These are phyloP conservation scores for Speoplatyrhinus poulsoni DNA, from an alignment of 2,113 vertebrate species.

Conservation along the genomic window DNA sequence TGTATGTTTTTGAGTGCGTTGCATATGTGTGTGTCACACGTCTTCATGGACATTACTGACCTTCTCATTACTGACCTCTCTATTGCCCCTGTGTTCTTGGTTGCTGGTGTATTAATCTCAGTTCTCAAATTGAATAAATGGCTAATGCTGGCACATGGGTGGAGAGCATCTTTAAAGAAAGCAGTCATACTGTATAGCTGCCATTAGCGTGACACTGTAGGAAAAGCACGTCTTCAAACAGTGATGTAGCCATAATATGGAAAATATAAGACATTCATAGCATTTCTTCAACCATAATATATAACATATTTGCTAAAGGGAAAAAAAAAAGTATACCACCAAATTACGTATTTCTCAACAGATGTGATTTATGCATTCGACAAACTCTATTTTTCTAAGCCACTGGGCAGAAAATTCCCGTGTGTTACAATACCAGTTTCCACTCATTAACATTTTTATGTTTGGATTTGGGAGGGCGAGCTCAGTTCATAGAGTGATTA, in stretches of 20 bases:
- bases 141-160: neutral
- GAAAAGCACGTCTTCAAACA: neutral
- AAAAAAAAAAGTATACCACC: neutral
- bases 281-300: neutral
- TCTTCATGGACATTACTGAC: neutral
- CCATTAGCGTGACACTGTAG: neutral
- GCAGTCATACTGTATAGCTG: constrained; percentile 45
- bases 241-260: constrained; percentile 7
- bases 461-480: neutral
- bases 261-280: constrained; percentile 19
- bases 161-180: constrained; percentile 22
- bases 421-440: constrained; percentile 6
- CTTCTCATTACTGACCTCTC: neutral
- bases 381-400: neutral
- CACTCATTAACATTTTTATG: neutral
- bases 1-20: constrained; percentile 2
- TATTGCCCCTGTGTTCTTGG: too few relatives aligned
- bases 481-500: neutral
- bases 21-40: constrained; percentile 42
- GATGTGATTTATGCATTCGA: constrained; percentile 1
- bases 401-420: constrained; percentile 3
- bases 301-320: neutral
- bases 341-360: neutral
- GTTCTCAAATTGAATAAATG: constrained; percentile 37
- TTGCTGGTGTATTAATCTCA: constrained; percentile 1